Evolutionary conservation across 2,888 invertebrate species (phyloP).

Genomic region (Macaria liturata): DNA sequence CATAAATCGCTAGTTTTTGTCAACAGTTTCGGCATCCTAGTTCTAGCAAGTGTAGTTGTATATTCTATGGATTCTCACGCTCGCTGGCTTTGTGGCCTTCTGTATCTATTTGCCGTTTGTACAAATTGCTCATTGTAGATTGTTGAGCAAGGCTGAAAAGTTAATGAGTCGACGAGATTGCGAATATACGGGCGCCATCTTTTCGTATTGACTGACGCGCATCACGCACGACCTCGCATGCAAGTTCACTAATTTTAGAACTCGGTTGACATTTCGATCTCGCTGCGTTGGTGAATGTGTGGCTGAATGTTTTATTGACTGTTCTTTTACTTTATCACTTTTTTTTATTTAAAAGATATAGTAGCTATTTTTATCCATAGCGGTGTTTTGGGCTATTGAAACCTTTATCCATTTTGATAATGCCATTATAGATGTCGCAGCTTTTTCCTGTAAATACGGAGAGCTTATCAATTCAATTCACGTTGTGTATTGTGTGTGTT

Average conservation of each 20-base stretch:
- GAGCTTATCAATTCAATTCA: too few relatives aligned
- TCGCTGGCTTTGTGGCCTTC: constrained; percentile 56
- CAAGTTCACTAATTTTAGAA: constrained; percentile 70
- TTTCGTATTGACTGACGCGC: constrained; percentile 65
- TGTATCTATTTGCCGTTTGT: constrained; percentile 52
- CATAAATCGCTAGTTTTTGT: constrained; percentile 13
- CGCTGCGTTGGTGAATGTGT: not conserved
- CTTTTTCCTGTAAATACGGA: too few relatives aligned
- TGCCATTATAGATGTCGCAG: too few relatives aligned
- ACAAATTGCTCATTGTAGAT: constrained; percentile 63
- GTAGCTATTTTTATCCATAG: too few relatives aligned
- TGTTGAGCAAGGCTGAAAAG: constrained; percentile 65
- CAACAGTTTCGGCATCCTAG: constrained; percentile 19
- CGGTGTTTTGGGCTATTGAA: too few relatives aligned
- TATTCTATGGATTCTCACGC: constrained; percentile 51
- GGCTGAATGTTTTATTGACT: not conserved
- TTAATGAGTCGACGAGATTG: constrained; percentile 63
- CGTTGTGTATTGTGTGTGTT: too few relatives aligned
- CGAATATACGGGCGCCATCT: constrained; percentile 69
- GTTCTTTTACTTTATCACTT: too few relatives aligned
- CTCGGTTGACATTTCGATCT: constrained; percentile 54
- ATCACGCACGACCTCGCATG: constrained; percentile 57
- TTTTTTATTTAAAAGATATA: too few relatives aligned
- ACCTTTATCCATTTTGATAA: too few relatives aligned
- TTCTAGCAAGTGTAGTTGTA: constrained; percentile 29